Evolutionary conservation across 92 coral and sea anemone genomes (phyloP), one percentile per base, ranked within the genome.

Genomic region (Palythoa caribaeorum): DNA sequence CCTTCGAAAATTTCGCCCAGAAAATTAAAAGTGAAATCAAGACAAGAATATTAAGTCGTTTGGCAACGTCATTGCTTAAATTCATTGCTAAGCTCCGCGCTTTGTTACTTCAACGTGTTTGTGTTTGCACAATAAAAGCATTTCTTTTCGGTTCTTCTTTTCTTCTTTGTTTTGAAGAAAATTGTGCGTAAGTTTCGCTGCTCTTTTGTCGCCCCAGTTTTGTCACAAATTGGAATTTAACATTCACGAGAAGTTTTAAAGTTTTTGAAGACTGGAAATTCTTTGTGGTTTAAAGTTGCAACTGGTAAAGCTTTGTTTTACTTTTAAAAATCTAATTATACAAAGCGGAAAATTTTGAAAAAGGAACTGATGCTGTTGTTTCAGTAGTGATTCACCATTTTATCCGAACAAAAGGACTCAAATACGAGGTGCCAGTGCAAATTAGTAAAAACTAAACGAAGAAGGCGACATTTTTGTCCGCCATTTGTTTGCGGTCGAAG

Each of bases 41-140:
- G 54, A 5, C 5, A 20, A 3, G 11, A 19, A 62, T n/a, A 40
- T 50, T 21, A 44, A 63, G 17, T 37, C 47, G 37, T 16, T 16
- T 62, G 40, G 59, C 38, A 77, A 28, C 28, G 63, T 65, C 44
- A 9, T 66, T 66, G 86, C 47, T 81, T 81, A 54, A 57, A 9
- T 66, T 53, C 40, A 12, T 17, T 76, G 38, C 60, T 36, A 9
- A 36, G 44, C 73, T 7, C 28, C 35, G 47, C 62, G 59, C 50
- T 48, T 1, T 9, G 44, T 63, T 69, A 48, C 74, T 69, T 48
- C 76, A 81, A 81, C 86, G 86, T 81, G 65, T 81, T 81, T 81
- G 86, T 81, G 76, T 81, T 81, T 81, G 75, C 86, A 65, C 55
- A 81, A 81, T 62, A 81, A 81, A 52, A 47, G 75, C 54, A 6